These are phyloP conservation scores for Arnoldichthys spilopterus DNA, from an alignment of 2,797 vertebrate genomes.

Conservation along the genomic window DNA sequence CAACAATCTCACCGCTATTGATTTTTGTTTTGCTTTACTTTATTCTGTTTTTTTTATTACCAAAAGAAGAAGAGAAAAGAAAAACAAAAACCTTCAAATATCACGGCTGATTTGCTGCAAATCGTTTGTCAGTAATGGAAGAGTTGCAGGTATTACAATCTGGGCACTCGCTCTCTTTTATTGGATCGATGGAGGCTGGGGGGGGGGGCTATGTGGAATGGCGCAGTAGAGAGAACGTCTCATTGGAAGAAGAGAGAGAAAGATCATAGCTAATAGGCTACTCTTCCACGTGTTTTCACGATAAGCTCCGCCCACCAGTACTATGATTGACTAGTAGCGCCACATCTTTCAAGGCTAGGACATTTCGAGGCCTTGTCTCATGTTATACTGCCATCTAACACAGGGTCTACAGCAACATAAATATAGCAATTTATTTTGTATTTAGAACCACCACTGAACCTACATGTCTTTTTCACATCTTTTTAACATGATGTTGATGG, in stretches of 20 bases:
- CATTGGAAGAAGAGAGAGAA: background rate
- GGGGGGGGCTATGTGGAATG: constrained; percentile 29
- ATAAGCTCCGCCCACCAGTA: too few species aligned
- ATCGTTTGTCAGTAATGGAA: constrained; percentile 64
- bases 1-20: constrained; percentile 66
- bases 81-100: constrained; percentile 25
- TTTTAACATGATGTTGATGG: too few species aligned
- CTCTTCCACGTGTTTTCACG: too few species aligned
- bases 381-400: too few species aligned
- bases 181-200: constrained; percentile 65
- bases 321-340: background rate
- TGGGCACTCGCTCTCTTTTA: constrained; percentile 64
- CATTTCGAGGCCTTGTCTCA: too few species aligned
- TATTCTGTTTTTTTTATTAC: constrained; percentile 59
- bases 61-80: constrained; percentile 43
- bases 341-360: too few species aligned
- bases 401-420: too few species aligned
- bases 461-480: too few species aligned
- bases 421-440: too few species aligned
- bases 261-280: too few species aligned
- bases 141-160: constrained; percentile 53
- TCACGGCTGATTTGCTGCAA: constrained; percentile 54
- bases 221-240: background rate
- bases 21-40: constrained; percentile 65
- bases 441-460: too few species aligned